These are phyloP conservation scores for Oophaga pumilio DNA, from an alignment of 2,113 vertebrate species.

Conservation along the genomic window DNA sequence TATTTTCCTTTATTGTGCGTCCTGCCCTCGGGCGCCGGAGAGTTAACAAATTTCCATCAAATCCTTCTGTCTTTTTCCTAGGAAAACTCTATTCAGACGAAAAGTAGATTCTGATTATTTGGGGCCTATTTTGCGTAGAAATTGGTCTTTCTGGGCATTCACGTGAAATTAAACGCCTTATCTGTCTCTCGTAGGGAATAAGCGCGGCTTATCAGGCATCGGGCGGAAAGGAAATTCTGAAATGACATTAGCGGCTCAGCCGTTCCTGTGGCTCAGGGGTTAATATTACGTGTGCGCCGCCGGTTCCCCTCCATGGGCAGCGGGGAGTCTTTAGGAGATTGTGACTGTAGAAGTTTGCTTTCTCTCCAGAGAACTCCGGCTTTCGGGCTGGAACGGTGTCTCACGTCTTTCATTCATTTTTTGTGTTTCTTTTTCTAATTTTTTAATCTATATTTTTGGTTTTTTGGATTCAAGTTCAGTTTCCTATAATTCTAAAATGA, in stretches of 20 bases:
- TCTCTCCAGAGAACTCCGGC: too few relatives aligned
- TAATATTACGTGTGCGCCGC: neutral
- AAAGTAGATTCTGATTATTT: conserved; percentile 80
- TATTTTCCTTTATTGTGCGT: conserved; percentile 83
- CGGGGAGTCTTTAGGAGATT: too few relatives aligned
- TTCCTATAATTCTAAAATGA: too few relatives aligned
- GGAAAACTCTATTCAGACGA: conserved; percentile 75
- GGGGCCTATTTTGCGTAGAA: conserved; percentile 86
- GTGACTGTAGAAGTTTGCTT: too few relatives aligned
- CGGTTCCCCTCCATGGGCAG: neutral
- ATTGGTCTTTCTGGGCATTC: conserved; percentile 78
- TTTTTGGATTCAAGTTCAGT: too few relatives aligned
- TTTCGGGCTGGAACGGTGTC: too few relatives aligned
- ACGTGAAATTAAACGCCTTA: conserved; percentile 86
- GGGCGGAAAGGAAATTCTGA: conserved; percentile 66
- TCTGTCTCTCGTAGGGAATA: conserved; percentile 83
- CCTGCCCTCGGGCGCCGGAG: conserved; percentile 81
- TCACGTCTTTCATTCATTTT: too few relatives aligned
- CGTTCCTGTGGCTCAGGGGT: conserved; percentile 1
- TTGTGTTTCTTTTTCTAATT: too few relatives aligned
- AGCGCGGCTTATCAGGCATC: conserved; percentile 92
- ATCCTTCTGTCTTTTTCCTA: conserved; percentile 67
- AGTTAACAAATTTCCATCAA: conserved; percentile 86
- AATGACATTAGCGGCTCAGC: conserved; percentile 63
- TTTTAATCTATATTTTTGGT: too few relatives aligned